Evolutionary conservation across 1,140 invertebrate genomes (phyloP).

Genomic region (Hormaphis cornu): DNA sequence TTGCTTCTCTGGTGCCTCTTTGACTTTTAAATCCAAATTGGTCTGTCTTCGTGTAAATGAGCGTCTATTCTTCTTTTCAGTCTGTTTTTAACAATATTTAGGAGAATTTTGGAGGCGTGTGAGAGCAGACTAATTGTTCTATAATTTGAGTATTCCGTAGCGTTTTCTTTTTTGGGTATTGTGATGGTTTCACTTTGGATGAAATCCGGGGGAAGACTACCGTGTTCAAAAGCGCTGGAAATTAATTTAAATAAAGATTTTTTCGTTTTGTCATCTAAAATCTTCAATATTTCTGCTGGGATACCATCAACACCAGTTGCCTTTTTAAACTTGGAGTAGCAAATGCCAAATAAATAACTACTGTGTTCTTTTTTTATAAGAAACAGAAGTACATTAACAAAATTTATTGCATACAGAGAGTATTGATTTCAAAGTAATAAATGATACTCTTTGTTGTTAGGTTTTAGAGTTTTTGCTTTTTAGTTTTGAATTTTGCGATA

Average conservation of each 20-base stretch:
- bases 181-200: not conserved
- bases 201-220: not conserved
- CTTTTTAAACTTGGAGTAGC: no score
- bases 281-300: not conserved
- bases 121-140: constrained; percentile 26
- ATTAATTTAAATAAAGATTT: not conserved
- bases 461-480: no score
- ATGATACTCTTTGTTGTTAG: no score
- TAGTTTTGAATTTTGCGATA: no score
- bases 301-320: no score
- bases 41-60: constrained; percentile 5
- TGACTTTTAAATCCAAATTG: constrained; percentile 15
- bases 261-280: not conserved
- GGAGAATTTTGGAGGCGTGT: constrained; percentile 7
- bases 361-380: no score
- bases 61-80: not conserved
- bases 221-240: not conserved
- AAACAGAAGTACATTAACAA: no score
- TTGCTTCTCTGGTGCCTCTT: constrained; percentile 14
- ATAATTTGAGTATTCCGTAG: not conserved
- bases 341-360: no score
- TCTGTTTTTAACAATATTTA: constrained; percentile 28
- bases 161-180: not conserved
- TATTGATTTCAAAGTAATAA: no score
- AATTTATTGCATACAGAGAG: no score